A percentile compares a stretch with the other conserved stretches of the same genome.
Evolutionary conservation across 2,888 invertebrate species (phyloP).

Genomic region (Drosophila austrosaltans): DNA sequence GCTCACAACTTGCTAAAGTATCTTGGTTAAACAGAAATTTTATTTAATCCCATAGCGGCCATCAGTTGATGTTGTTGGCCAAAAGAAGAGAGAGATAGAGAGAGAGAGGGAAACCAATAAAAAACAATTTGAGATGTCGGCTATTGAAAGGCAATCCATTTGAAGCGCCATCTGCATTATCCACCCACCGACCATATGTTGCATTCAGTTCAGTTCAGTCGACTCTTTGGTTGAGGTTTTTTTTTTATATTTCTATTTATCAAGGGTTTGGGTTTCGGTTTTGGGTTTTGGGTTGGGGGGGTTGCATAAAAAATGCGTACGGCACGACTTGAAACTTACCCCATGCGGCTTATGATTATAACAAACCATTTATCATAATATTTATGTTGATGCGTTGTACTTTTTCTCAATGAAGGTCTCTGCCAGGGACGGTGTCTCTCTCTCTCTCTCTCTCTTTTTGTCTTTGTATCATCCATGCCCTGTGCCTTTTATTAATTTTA

Average conservation of each 20-base stretch:
- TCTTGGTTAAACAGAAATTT: constrained; percentile 47
- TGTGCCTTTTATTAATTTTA: constrained; percentile 81
- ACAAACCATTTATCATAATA: constrained; percentile 83
- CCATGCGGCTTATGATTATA: constrained; percentile 82
- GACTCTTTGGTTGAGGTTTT: constrained; percentile 32
- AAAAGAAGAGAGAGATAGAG: not conserved
- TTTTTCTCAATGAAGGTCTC: constrained; percentile 82
- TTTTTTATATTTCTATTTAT: constrained; percentile 22
- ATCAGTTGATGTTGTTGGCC: constrained; percentile 27
- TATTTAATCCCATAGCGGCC: constrained; percentile 51
- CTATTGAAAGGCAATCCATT: constrained; percentile 67
- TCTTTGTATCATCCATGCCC: constrained; percentile 35
- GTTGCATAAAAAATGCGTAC: constrained; percentile 66
- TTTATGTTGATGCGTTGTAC: constrained; percentile 82
- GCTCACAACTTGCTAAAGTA: constrained; percentile 58
- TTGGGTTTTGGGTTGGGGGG: constrained; percentile 20
- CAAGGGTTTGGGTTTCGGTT: constrained; percentile 36
- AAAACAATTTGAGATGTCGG: constrained; percentile 60
- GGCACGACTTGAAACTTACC: constrained; percentile 80
- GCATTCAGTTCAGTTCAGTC: constrained; percentile 61
- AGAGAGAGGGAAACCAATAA: constrained; percentile 65
- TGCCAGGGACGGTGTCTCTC: constrained; percentile 22
- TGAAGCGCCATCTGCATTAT: constrained; percentile 76
- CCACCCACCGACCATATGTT: constrained; percentile 82
- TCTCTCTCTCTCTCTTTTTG: not conserved